These are phyloP conservation scores for Acrobasis suavella DNA, from an alignment of 2,888 invertebrate species.

Conservation along the genomic window DNA sequence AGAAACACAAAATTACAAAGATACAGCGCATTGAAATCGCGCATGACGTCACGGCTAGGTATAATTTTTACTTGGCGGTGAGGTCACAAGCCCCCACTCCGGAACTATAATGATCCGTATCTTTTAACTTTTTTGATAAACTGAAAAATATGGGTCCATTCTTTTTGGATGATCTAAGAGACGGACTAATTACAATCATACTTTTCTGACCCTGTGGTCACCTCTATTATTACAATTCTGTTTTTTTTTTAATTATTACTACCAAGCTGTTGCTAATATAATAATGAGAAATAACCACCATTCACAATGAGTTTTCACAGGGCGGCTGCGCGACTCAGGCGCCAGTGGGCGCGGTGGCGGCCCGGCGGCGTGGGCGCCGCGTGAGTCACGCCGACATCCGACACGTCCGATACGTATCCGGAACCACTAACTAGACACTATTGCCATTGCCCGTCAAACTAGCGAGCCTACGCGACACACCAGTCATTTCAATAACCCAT, in stretches of 20 bases:
- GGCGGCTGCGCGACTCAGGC: slow-evolving; percentile 38
- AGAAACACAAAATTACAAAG: too few species aligned
- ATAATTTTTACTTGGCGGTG: too few species aligned
- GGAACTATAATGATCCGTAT: too few species aligned
- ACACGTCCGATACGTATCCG: slow-evolving; percentile 82
- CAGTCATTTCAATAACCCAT: slow-evolving; percentile 60
- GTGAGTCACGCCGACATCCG: slow-evolving; percentile 83
- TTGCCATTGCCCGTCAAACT: slow-evolving; percentile 61
- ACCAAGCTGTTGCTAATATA: slow-evolving; percentile 23
- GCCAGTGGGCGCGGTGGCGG: slow-evolving; percentile 49
- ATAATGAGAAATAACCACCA: slow-evolving; percentile 27
- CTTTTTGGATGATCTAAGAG: too few species aligned
- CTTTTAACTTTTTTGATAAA: too few species aligned
- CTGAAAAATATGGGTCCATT: too few species aligned
- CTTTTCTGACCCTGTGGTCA: too few species aligned
- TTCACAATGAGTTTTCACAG: slow-evolving; percentile 28
- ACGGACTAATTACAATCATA: too few species aligned
- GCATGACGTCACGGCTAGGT: too few species aligned
- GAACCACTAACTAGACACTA: slow-evolving; percentile 78
- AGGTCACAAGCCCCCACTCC: too few species aligned
- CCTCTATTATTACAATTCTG: neutral
- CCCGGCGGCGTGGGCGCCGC: slow-evolving; percentile 66
- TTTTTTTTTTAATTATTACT: neutral
- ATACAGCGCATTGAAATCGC: too few species aligned
- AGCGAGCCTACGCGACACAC: slow-evolving; percentile 64